Base-by-base conservation (phyloP, 2,797 vertebrate genomes). In the Capromys pilorides region DNA sequence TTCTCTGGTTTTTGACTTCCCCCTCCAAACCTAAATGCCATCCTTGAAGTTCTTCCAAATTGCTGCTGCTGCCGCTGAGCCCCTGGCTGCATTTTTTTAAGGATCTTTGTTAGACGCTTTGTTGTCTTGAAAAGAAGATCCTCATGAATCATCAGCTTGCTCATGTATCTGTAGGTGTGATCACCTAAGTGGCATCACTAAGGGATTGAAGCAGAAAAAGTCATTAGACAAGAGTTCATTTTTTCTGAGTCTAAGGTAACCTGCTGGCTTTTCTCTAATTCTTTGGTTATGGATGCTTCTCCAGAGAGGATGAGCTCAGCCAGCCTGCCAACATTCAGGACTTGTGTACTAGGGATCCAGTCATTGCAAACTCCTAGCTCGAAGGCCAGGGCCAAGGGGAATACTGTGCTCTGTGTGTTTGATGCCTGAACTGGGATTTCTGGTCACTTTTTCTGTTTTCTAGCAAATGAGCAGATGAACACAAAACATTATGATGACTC, bases 91-190 rank as follows among this genome's bases (percentile, higher is more conserved):
- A 12, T 91, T 21, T 14, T 21, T 59, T 6, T 9, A 51, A 92
- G 91, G 41, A 45, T 79, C 94, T 95, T 92, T 94, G 93, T 95
- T 96, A 96, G 91, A 89, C 73, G 19, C 85, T 82, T 94, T 89
- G 39, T 61, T 96, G 31, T 90, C 75, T 86, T 90, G 89, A 51
- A 94, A 92, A 93, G 93, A 93, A 96, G 86, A 84, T 36, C 64
- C 57, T 82, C 85, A 83, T 90, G 96, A 89, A 62, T 95, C 86
- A 94, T 41, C 84, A 84, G 31, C 90, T 94, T 91, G 69, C 86
- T 91, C 26, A 79, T 86, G 88, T 91, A 78, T 94, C 93, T 79
- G 86, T 94, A 77, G 92, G 86, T 91, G 41, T 94, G 88, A 94
- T 57, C 26, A 45, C 66, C 86, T 85, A 85, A 96, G 57, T 66